Conservation (phyloP, 2,888 invertebrate genomes). For the Buathra laborator region DNA sequence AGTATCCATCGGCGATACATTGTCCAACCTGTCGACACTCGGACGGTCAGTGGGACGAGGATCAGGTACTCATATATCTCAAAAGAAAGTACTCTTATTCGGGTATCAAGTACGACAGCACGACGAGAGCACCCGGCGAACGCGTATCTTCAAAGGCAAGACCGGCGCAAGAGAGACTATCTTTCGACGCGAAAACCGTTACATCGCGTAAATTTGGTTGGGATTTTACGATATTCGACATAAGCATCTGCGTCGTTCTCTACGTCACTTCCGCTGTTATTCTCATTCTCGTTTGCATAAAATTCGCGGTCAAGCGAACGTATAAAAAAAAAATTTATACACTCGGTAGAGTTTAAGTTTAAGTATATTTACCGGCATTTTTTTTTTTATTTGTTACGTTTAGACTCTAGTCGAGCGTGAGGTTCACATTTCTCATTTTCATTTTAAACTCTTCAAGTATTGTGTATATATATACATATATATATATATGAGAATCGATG, state of each 20-base stretch:
- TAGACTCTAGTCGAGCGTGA: conserved; percentile 49
- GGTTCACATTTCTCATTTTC: not conserved
- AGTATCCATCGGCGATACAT: conserved; percentile 91
- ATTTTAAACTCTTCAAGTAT: conserved; percentile 19
- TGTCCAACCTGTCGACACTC: conserved; percentile 90
- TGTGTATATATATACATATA: conserved; percentile 27
- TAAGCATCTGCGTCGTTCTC: conserved; percentile 91
- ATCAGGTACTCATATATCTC: conserved; percentile 89
- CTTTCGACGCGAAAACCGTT: conserved; percentile 60
- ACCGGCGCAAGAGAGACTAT: conserved; percentile 31
- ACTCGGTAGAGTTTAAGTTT: conserved; percentile 88
- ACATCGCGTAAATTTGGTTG: conserved; percentile 80
- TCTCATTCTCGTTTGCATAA: conserved; percentile 91
- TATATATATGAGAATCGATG: conserved; percentile 49
- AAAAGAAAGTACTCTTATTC: conserved; percentile 86
- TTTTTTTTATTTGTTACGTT: conserved; percentile 33
- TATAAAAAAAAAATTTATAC: conserved; percentile 91
- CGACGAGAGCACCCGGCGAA: not conserved
- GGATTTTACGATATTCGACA: conserved; percentile 89
- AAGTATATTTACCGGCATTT: too few species aligned
- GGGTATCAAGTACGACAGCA: conserved; percentile 72
- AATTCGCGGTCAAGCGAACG: conserved; percentile 90
- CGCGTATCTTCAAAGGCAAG: not conserved
- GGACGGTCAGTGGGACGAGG: conserved; percentile 88
- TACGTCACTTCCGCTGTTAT: conserved; percentile 91